Conservation (phyloP, 2,888 invertebrate genomes). For the Plusia festucae region DNA sequence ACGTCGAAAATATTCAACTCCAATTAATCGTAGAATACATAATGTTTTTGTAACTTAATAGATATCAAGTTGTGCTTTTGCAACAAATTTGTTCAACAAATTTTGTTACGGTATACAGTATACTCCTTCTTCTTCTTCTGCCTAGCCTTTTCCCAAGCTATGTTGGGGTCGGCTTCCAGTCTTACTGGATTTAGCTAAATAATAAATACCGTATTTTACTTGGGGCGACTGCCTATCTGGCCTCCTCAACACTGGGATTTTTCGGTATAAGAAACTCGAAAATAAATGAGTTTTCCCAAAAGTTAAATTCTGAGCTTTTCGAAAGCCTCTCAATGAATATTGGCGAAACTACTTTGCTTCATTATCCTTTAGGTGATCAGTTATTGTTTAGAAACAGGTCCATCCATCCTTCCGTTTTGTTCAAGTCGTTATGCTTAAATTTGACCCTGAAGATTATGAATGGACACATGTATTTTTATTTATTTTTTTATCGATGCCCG, state of each 20-base stretch:
- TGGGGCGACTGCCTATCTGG: too few relatives aligned
- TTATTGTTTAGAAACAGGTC: neutral
- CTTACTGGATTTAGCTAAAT: too few relatives aligned
- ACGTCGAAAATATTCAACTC: slow-evolving; percentile 15
- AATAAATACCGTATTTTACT: too few relatives aligned
- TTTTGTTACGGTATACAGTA: too few relatives aligned
- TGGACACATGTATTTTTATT: too few relatives aligned
- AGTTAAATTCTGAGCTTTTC: neutral
- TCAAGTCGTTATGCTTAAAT: neutral
- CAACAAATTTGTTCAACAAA: neutral
- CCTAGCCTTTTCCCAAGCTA: too few relatives aligned
- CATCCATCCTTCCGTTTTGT: neutral
- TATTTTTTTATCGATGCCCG: neutral
- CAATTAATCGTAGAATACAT: neutral
- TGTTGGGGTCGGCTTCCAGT: too few relatives aligned
- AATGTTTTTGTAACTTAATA: slow-evolving; percentile 22
- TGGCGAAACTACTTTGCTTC: neutral
- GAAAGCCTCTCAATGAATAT: neutral
- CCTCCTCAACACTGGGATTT: neutral
- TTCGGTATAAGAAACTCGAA: neutral
- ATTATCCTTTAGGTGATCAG: neutral
- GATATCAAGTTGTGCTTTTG: slow-evolving; percentile 31
- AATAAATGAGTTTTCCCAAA: neutral
- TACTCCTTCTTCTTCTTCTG: too few relatives aligned
- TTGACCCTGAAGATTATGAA: neutral